Conservation (phyloP, 2,113 vertebrate species). For the Brachyhypopomus gauderio region DNA sequence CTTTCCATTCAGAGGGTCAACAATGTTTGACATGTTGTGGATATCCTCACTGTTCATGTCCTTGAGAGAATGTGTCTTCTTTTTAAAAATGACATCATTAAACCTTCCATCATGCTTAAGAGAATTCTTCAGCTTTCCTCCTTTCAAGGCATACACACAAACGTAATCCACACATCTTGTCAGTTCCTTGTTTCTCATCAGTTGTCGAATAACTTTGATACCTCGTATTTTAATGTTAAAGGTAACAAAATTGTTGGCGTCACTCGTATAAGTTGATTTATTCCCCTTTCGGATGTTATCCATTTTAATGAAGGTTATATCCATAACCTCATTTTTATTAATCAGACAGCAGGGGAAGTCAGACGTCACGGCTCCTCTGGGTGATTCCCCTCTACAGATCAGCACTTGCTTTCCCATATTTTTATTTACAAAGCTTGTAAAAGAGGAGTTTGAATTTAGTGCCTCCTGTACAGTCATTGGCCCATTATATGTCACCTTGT, state of each 20-base stretch:
- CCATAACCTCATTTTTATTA: constrained; percentile 24
- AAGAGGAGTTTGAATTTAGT: neutral
- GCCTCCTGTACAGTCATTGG: constrained; percentile 27
- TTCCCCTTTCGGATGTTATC: fast-evolving
- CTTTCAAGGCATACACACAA: constrained; percentile 39
- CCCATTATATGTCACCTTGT: neutral
- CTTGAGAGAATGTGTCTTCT: neutral
- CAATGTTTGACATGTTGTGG: neutral
- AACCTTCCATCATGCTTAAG: constrained; percentile 46
- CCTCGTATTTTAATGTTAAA: constrained; percentile 44
- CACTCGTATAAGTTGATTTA: neutral
- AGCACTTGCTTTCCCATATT: constrained; percentile 12
- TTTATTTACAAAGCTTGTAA: neutral
- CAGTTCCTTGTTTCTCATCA: constrained; percentile 11
- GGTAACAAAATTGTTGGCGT: neutral
- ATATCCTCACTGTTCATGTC: neutral
- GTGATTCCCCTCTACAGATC: neutral
- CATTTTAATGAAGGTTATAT: constrained; percentile 27
- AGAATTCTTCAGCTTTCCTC: constrained; percentile 32
- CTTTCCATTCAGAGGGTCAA: constrained; percentile 23
- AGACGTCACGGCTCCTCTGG: neutral
- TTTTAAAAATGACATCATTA: neutral
- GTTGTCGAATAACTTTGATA: neutral
- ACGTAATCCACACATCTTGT: constrained; percentile 4
- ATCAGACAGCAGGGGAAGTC: constrained; percentile 50